Conservation (phyloP, 1,140 invertebrate genomes). For the Glossosoma conforme region DNA sequence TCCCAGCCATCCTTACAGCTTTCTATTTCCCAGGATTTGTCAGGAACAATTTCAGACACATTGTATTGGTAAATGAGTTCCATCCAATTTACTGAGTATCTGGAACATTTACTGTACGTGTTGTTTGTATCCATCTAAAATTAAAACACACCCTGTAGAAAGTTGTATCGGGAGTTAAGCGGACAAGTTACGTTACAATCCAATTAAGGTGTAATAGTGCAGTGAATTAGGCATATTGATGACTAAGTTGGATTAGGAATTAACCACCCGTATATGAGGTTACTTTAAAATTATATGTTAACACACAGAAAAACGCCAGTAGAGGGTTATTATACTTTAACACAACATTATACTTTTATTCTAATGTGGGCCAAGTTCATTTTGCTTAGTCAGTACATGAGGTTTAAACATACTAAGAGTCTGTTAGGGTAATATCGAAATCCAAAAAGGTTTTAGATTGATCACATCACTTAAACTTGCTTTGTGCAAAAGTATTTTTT, state of each 20-base stretch:
- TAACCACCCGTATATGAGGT: too few relatives aligned
- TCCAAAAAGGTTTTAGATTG: too few relatives aligned
- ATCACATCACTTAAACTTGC: too few relatives aligned
- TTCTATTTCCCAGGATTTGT: constrained; percentile 58
- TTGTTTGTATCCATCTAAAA: constrained; percentile 46
- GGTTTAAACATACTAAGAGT: too few relatives aligned
- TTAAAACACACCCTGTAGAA: constrained; percentile 25
- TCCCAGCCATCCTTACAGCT: constrained; percentile 75
- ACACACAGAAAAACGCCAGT: too few relatives aligned
- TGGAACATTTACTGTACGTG: constrained; percentile 55
- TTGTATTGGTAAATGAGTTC: constrained; percentile 44
- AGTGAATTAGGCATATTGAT: constrained; percentile 24
- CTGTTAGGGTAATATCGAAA: too few relatives aligned
- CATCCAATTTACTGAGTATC: constrained; percentile 70
- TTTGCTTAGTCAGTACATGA: too few relatives aligned
- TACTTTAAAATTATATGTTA: too few relatives aligned
- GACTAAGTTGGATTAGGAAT: constrained; percentile 13
- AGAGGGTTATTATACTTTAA: too few relatives aligned
- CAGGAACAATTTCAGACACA: constrained; percentile 41
- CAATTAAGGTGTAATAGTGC: constrained; percentile 21
- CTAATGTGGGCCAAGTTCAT: too few relatives aligned
- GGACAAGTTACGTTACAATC: constrained; percentile 15
- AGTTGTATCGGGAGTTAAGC: constrained; percentile 13
- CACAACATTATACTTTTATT: too few relatives aligned
- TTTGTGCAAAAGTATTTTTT: too few relatives aligned